phyloP scores from a whole-genome alignment of 2,113 vertebrate genomes.

The Heterochromis multidens region DNA sequence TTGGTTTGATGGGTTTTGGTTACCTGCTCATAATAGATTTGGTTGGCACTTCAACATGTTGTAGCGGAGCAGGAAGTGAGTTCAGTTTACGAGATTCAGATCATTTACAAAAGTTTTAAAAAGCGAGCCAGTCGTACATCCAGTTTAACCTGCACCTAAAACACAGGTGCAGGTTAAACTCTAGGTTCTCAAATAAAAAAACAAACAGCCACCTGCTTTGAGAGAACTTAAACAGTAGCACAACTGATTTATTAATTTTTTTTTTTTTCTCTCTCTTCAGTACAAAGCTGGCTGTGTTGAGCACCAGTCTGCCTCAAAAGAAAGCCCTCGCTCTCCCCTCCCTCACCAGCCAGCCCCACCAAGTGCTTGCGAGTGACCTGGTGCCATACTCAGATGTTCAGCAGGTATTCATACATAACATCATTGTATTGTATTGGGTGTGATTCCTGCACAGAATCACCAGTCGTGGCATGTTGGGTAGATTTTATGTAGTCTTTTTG shows the following conservation, averaged over 20 bases:
- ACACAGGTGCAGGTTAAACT: not conserved
- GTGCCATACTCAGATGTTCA: constrained; percentile 89
- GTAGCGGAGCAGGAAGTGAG: no score
- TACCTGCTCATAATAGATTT: not conserved
- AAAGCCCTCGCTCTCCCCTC: constrained; percentile 85
- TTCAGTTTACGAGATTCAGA: not conserved
- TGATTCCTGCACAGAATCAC: not conserved
- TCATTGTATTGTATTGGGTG: not conserved
- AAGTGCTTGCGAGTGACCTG: constrained; percentile 91
- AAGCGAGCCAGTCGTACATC: not conserved
- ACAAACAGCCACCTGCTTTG: not conserved
- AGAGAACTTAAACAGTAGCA: not conserved
- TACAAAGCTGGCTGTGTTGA: constrained; percentile 87
- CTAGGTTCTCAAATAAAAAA: not conserved
- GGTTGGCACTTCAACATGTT: not conserved
- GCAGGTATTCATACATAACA: constrained; percentile 77
- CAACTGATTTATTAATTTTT: not conserved
- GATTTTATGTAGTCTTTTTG: not conserved
- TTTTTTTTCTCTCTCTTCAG: constrained; percentile 5
- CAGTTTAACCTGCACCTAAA: not conserved
- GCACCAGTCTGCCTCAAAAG: constrained; percentile 86
- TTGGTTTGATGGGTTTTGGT: not conserved
- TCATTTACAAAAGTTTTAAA: not conserved
- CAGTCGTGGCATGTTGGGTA: not conserved
- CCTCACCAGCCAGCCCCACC: constrained; percentile 91